Evolutionary conservation across 2,797 vertebrate species (phyloP), one percentile per base, ranked within the genome.

Genomic region (Alosa sapidissima): DNA sequence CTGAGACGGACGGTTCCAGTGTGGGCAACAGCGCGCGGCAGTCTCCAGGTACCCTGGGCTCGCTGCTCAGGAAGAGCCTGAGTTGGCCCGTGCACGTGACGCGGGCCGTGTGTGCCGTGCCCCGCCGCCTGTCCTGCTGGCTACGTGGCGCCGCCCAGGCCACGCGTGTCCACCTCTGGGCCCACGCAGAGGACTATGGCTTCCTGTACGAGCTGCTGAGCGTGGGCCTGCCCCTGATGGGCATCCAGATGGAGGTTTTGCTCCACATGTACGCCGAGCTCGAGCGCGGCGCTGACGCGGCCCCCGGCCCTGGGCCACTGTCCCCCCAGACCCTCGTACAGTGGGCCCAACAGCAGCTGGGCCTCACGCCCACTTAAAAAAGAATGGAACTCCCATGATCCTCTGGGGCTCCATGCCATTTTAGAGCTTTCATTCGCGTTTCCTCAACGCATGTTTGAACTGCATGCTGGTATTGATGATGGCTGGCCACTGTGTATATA

Each of bases 1-100:
- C 84, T 36, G 92, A 88, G 21, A 54, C 81, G 58, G 55, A 84
- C 54, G 91, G 92, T 13, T 41, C 89, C 28, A 91, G 88, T 41
- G 81, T 87, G 14, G 95, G 93, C 85, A 89, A 89, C 2, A 65
- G 65, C 85, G 95, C 93, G 90, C 94, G 92, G 92, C 92, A 87
- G 88, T 93, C 96, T 91, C 93, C 97, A 99, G 98, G 98, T 99
- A 99, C 96, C 96, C 92, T 96, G 95, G 89, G 94, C 93, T 97
- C 96, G 83, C 95, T 96, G 92, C 91, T 97, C 90, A 92, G 94
- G 96, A 97, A 93, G 93, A 88, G 81, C 83, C 94, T 99, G 94
- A 93, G 94, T 92, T 96, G 97, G 96, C 96, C 98, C 49, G 93
- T 97, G 92, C 92, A 94, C 89, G 96, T 96, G 94, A 95, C 93